These are phyloP conservation scores for Polypterus bichir DNA, from an alignment of 2,113 vertebrate species.

Conservation along the genomic window DNA sequence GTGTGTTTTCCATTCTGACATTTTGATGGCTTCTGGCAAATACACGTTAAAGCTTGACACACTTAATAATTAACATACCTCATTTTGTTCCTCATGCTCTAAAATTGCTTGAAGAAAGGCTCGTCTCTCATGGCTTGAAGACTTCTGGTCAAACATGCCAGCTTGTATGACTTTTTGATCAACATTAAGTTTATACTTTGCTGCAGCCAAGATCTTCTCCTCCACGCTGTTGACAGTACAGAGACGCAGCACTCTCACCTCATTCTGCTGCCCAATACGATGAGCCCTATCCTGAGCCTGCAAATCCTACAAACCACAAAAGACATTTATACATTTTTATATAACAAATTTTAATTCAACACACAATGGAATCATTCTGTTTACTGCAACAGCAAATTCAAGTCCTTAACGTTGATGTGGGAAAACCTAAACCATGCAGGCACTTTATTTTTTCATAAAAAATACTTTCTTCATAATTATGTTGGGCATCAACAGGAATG, in stretches of 20 bases:
- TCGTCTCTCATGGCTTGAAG: constrained; percentile 71
- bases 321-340: too few species aligned
- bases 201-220: constrained; percentile 76
- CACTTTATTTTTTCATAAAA: too few species aligned
- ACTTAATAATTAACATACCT: constrained; percentile 42
- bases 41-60: too few species aligned
- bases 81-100: constrained; percentile 78
- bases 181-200: constrained; percentile 79
- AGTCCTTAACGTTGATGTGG: too few species aligned
- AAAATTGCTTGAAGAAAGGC: constrained; percentile 74
- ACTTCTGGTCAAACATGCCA: constrained; percentile 84
- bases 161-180: constrained; percentile 85
- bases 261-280: constrained; percentile 75
- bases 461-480: too few species aligned
- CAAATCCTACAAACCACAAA: constrained; percentile 48
- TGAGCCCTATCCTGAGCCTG: constrained; percentile 79
- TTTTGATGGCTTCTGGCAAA: too few species aligned
- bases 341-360: too few species aligned
- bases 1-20: too few species aligned
- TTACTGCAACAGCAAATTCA: too few species aligned
- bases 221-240: constrained; percentile 83
- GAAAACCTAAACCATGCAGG: too few species aligned
- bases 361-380: too few species aligned
- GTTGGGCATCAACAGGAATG: too few species aligned
- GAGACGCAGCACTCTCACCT: constrained; percentile 69